Conservation (phyloP, 2,888 invertebrate species). For the Orchesellides sinensis region DNA sequence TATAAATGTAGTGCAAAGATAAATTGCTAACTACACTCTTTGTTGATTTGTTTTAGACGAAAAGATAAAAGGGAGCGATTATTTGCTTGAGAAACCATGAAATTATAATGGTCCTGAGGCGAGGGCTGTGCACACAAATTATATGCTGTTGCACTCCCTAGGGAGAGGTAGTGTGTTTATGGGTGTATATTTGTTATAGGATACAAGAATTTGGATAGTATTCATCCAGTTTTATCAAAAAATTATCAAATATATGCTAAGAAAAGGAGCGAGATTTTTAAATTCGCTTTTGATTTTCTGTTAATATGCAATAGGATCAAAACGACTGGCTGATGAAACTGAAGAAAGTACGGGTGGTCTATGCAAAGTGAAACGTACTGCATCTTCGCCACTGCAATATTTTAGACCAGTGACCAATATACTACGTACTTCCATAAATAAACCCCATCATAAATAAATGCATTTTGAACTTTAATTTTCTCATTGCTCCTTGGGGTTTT, state of each 20-base stretch:
- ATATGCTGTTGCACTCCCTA: slow-evolving; percentile 8
- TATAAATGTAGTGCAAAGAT: not conserved
- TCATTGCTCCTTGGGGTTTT: too few relatives aligned
- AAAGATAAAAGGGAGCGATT: slow-evolving; percentile 36
- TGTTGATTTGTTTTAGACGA: slow-evolving; percentile 5
- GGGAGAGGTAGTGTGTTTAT: not conserved
- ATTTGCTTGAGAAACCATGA: slow-evolving; percentile 59
- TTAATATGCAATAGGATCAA: slow-evolving; percentile 10
- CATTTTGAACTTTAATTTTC: too few relatives aligned
- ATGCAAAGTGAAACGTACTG: not conserved
- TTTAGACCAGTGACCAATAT: too few relatives aligned
- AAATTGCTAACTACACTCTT: not conserved
- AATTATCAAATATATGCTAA: slow-evolving; percentile 16
- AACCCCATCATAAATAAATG: too few relatives aligned
- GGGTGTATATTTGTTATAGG: not conserved
- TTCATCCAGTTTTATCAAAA: slow-evolving; percentile 17
- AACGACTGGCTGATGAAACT: slow-evolving; percentile 12
- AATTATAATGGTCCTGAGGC: slow-evolving; percentile 47
- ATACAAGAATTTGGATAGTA: not conserved
- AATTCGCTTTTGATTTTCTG: too few relatives aligned
- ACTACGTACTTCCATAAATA: too few relatives aligned
- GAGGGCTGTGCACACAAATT: slow-evolving; percentile 24
- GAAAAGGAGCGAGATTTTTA: not conserved
- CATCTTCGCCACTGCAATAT: too few relatives aligned
- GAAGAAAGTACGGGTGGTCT: slow-evolving; percentile 44